Evolutionary conservation across 2,888 invertebrate species (phyloP).

Genomic region (Patella caerulea): DNA sequence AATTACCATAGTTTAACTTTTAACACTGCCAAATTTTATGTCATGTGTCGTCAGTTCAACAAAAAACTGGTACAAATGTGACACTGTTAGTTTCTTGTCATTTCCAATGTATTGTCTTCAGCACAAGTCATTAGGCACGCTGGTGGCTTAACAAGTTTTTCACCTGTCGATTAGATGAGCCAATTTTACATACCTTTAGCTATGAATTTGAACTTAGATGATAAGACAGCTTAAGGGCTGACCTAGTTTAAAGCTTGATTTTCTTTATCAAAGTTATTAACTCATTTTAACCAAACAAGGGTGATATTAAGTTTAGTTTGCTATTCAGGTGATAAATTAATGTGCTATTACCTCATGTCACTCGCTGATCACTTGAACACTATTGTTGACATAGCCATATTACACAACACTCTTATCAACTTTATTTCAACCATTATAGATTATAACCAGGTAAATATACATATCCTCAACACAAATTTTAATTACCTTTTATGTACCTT

Average conservation of each 20-base stretch:
- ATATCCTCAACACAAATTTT: too few relatives aligned
- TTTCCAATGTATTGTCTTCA: slow-evolving; percentile 6
- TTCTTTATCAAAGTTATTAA: slow-evolving; percentile 13
- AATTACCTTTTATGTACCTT: too few relatives aligned
- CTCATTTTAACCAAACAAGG: slow-evolving; percentile 11
- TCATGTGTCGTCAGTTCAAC: background rate
- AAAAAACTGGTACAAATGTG: background rate
- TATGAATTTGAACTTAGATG: background rate
- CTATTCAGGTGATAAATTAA: slow-evolving; percentile 10
- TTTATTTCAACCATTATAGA: too few relatives aligned
- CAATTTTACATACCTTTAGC: slow-evolving; percentile 11
- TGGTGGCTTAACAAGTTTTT: slow-evolving; percentile 8
- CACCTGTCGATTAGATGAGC: slow-evolving; percentile 10
- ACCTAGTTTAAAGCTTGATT: slow-evolving; percentile 9
- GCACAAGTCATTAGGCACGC: slow-evolving; percentile 3
- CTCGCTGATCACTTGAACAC: slow-evolving; percentile 8
- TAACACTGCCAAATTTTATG: background rate
- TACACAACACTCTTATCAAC: background rate
- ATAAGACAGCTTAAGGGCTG: slow-evolving; percentile 11
- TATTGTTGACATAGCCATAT: slow-evolving; percentile 10
- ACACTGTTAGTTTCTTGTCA: slow-evolving; percentile 1
- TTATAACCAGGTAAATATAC: too few relatives aligned
- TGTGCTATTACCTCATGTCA: slow-evolving; percentile 8
- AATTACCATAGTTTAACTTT: background rate
- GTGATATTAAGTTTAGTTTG: background rate